Conservation (phyloP, 2,113 vertebrate species). For the Myrmecobius fasciatus region DNA sequence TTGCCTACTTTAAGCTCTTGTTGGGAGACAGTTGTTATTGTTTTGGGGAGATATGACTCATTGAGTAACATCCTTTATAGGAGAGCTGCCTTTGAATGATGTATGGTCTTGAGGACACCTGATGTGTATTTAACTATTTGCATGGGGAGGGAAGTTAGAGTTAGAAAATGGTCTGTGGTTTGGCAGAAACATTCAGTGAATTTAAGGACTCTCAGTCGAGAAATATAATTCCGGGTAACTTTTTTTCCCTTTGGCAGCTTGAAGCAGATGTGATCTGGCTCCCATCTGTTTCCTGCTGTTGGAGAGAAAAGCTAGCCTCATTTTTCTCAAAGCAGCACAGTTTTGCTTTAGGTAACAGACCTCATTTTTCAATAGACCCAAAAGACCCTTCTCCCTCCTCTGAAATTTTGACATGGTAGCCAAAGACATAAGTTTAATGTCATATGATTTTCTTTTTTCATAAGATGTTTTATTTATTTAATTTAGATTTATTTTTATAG, state of each 20-base stretch:
- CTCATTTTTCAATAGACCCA: conserved; percentile 12
- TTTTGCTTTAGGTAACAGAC: neutral
- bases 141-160: conserved; percentile 52
- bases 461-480: neutral
- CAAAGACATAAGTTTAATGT: neutral
- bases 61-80: neutral
- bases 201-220: neutral
- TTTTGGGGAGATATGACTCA: conserved; percentile 4
- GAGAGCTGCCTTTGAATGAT: neutral
- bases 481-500: no score
- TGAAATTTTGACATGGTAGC: neutral
- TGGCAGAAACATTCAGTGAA: conserved; percentile 43
- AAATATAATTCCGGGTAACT: conserved; percentile 60
- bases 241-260: conserved; percentile 70
- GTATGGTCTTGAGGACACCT: neutral
- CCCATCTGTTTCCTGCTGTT: conserved; percentile 60
- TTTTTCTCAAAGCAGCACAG: conserved; percentile 23
- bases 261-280: conserved; percentile 65
- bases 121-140: neutral
- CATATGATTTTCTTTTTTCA: neutral
- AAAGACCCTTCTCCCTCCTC: neutral
- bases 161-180: conserved; percentile 68
- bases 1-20: neutral
- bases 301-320: conserved; percentile 46
- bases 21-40: neutral